Percentiles rank a stretch among this genome's conserved stretches.
These are phyloP conservation scores for Epizoanthus stellaris DNA, from an alignment of 92 coral and sea anemone species.

Conservation along the genomic window DNA sequence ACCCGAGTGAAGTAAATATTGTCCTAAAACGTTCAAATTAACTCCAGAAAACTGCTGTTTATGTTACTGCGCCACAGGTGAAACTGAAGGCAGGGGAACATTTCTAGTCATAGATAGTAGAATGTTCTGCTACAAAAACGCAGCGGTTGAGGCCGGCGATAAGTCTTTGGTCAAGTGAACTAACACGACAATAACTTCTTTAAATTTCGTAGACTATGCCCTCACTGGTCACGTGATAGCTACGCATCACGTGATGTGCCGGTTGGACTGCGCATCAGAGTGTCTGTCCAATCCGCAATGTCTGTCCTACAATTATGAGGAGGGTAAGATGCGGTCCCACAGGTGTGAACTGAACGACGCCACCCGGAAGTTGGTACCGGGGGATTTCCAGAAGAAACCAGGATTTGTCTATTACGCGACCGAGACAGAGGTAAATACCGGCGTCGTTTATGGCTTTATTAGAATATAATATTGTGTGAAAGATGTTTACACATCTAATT, in stretches of 20 bases:
- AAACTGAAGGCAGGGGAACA: no score
- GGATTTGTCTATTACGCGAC: slow-evolving; percentile 50
- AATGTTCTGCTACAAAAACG: no score
- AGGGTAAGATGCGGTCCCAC: slow-evolving; percentile 21
- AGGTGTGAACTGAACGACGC: slow-evolving; percentile 49
- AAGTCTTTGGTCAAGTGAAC: background rate
- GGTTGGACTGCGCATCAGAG: slow-evolving; percentile 28
- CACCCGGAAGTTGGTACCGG: slow-evolving; percentile 19
- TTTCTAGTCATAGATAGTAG: no score
- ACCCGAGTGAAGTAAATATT: no score
- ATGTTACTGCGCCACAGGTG: no score
- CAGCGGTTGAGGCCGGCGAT: no score
- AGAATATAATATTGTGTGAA: no score
- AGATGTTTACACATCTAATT: no score
- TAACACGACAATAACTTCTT: background rate
- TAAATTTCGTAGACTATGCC: background rate
- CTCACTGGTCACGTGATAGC: slow-evolving; percentile 38
- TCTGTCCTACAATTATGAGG: slow-evolving; percentile 45
- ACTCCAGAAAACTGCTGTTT: no score
- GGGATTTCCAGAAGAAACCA: slow-evolving; percentile 27
- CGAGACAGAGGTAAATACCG: background rate
- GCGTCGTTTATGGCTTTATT: no score
- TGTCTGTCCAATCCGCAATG: slow-evolving; percentile 27
- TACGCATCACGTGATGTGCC: slow-evolving; percentile 31
- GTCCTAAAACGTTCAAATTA: no score